These are phyloP conservation scores for Tokudaia muenninki DNA, from an alignment of 2,797 vertebrate genomes.

Conservation along the genomic window DNA sequence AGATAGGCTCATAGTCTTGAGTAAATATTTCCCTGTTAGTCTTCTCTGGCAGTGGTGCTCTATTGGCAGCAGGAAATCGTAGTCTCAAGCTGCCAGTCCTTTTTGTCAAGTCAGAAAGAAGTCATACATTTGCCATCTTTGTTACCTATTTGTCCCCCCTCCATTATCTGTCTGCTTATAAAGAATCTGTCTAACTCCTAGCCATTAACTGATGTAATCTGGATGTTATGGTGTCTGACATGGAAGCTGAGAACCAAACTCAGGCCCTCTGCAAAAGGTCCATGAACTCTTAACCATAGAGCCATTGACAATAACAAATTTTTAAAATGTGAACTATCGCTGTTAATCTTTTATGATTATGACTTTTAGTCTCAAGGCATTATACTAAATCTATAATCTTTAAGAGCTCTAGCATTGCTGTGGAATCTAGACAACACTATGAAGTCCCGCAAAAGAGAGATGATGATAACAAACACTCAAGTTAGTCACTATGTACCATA, in stretches of 20 bases:
- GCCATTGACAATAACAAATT: background rate
- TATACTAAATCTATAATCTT: background rate
- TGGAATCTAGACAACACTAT: background rate
- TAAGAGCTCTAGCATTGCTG: background rate
- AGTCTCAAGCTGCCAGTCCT: background rate
- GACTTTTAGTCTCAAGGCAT: background rate
- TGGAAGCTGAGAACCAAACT: background rate
- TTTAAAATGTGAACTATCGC: background rate
- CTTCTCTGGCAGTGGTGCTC: background rate
- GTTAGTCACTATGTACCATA: background rate
- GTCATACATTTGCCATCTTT: background rate
- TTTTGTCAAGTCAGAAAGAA: background rate
- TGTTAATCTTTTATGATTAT: background rate
- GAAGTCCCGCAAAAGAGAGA: background rate
- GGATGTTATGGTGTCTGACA: background rate
- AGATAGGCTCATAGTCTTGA: background rate
- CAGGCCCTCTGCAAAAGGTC: background rate
- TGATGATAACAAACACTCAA: too few species aligned
- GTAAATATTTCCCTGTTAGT: background rate
- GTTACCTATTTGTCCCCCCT: background rate
- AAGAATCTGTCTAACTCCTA: background rate
- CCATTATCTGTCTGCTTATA: background rate
- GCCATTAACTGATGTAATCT: background rate
- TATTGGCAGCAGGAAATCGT: background rate
- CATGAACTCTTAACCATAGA: background rate